Conservation (phyloP, 2,113 vertebrate genomes). For the Lophius piscatorius region DNA sequence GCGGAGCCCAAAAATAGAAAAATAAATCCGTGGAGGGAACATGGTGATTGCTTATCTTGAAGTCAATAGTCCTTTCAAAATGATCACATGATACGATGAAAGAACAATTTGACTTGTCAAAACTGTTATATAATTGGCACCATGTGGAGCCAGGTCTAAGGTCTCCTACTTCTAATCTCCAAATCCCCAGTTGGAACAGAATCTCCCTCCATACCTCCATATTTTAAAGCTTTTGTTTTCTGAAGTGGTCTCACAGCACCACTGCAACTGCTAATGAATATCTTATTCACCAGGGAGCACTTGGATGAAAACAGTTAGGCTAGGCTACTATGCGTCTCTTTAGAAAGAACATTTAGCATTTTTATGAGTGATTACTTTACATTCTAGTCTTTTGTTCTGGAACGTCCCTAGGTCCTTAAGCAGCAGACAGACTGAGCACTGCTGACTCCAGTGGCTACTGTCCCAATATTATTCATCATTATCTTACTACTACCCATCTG, state of each 20-base stretch:
- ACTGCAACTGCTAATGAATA: constrained; percentile 16
- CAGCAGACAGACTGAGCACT: constrained; percentile 17
- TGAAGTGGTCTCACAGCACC: background rate
- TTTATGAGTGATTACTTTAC: constrained; percentile 29
- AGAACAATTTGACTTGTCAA: constrained; percentile 22
- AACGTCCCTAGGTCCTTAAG: constrained; percentile 36
- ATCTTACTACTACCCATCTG: constrained; percentile 69
- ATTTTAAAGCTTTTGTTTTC: constrained; percentile 19
- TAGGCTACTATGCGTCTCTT: constrained; percentile 18
- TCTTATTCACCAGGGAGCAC: constrained; percentile 18
- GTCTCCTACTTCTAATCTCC: constrained; percentile 45
- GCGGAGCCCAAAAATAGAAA: constrained; percentile 2
- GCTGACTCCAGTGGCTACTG: constrained; percentile 28
- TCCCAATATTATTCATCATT: constrained; percentile 60
- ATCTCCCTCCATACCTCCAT: constrained; percentile 9
- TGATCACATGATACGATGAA: constrained; percentile 44
- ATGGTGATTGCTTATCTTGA: background rate
- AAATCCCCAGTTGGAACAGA: constrained; percentile 38
- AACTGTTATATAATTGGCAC: constrained; percentile 37
- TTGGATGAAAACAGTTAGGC: constrained; percentile 15
- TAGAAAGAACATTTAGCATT: constrained; percentile 23
- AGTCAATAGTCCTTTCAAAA: constrained; percentile 5
- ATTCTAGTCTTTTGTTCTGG: constrained; percentile 24
- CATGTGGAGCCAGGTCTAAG: constrained; percentile 24
- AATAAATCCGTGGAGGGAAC: background rate